phyloP scores from a whole-genome alignment of 2,797 vertebrate genomes.

The Leptoclinus maculatus region DNA sequence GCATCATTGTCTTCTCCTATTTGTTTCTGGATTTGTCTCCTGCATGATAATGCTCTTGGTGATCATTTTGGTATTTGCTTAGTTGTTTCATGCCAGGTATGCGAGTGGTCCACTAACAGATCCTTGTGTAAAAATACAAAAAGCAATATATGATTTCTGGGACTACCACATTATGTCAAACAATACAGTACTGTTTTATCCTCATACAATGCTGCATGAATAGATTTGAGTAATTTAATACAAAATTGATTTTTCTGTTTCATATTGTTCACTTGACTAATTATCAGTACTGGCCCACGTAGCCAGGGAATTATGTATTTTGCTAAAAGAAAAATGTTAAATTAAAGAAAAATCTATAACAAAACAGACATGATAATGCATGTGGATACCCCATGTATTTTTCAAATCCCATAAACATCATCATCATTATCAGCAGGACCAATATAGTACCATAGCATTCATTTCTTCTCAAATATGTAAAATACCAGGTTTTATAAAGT shows the following conservation, averaged over 20 bases:
- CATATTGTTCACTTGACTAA: conserved; percentile 29
- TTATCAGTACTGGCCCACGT: not conserved
- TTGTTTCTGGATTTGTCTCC: conserved; percentile 63
- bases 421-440: not conserved
- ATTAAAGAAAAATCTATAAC: not conserved
- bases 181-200: conserved; percentile 8
- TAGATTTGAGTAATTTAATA: not conserved
- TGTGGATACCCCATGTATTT: not conserved
- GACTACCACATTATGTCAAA: not conserved
- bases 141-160: too few species aligned
- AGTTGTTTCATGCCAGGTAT: conserved; percentile 34
- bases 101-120: conserved; percentile 28
- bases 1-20: conserved; percentile 55
- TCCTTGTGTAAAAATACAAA: not conserved
- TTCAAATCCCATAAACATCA: not conserved
- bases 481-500: conserved; percentile 3
- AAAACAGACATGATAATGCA: conserved; percentile 4
- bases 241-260: not conserved
- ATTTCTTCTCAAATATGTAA: conserved; percentile 6
- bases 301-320: not conserved
- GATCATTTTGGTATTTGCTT: conserved; percentile 53
- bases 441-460: not conserved
- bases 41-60: conserved; percentile 62
- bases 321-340: not conserved
- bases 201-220: not conserved